A percentile compares a stretch with the other conserved stretches of the same genome.
Evolutionary conservation across 1,140 invertebrate genomes (phyloP).

Genomic region (Plectrocnemia conspersa): DNA sequence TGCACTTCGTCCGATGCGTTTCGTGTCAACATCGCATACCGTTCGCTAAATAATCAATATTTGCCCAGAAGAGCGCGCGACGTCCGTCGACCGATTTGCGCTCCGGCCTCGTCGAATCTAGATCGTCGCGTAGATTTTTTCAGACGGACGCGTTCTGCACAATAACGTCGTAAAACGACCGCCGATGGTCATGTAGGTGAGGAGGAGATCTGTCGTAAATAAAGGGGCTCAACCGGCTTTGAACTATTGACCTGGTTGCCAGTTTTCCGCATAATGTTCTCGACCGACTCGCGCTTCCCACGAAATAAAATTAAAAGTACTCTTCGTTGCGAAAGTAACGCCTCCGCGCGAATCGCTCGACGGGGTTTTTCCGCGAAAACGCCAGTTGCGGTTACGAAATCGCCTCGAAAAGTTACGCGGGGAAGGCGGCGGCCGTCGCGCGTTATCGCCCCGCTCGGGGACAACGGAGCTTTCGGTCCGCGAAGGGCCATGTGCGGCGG

Average conservation of each 20-base stretch:
- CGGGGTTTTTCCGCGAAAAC: too few species aligned
- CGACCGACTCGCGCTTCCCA: slow-evolving; percentile 3
- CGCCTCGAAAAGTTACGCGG: too few species aligned
- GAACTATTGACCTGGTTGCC: slow-evolving; percentile 21
- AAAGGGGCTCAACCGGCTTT: slow-evolving; percentile 20
- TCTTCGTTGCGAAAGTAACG: too few species aligned
- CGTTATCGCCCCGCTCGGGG: background rate
- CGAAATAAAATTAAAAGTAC: background rate
- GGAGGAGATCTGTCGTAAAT: background rate
- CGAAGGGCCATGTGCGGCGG: slow-evolving; percentile 2
- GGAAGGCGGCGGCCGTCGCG: background rate
- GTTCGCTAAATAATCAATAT: background rate
- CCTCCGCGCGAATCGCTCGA: too few species aligned
- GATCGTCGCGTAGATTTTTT: too few species aligned
- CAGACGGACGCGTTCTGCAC: too few species aligned
- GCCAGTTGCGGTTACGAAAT: too few species aligned
- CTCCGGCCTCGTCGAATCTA: background rate
- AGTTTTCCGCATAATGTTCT: background rate
- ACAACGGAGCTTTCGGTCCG: background rate
- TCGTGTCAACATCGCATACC: background rate
- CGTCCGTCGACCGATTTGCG: background rate
- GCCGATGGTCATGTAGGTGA: slow-evolving; percentile 14
- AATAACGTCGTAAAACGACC: slow-evolving; percentile 1
- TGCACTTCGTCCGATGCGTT: background rate
- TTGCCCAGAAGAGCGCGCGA: background rate